Evolutionary conservation across 2,113 vertebrate species (phyloP).

Genomic region (Xiphophorus hellerii): DNA sequence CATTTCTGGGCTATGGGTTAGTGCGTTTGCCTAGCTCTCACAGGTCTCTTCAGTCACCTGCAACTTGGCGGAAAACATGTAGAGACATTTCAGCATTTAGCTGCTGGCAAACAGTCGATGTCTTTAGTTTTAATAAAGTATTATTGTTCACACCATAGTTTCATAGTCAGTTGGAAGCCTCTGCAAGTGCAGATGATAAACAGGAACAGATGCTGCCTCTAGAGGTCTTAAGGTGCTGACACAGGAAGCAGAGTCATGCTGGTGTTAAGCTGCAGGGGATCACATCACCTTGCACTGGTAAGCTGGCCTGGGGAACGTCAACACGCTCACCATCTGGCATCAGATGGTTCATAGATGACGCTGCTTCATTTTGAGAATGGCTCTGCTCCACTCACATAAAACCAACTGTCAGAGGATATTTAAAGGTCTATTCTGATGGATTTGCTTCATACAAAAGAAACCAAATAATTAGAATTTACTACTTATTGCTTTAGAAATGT

Average conservation of each 20-base stretch:
- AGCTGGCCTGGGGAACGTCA: constrained; percentile 55
- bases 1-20: constrained; percentile 45
- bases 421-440: neutral
- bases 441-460: neutral
- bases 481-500: too few relatives aligned
- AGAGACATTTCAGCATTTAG: constrained; percentile 19
- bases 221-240: constrained; percentile 50
- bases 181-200: constrained; percentile 52
- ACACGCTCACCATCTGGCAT: constrained; percentile 50
- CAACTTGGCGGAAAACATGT: constrained; percentile 14
- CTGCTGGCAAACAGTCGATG: constrained; percentile 21
- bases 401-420: neutral
- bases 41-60: constrained; percentile 25
- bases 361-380: constrained; percentile 20
- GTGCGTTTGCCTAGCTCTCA: constrained; percentile 24
- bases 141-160: neutral
- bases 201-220: constrained; percentile 62
- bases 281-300: constrained; percentile 47
- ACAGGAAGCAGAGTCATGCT: constrained; percentile 76
- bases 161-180: constrained; percentile 16
- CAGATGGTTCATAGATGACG: constrained; percentile 23
- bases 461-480: neutral
- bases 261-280: constrained; percentile 80
- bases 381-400: constrained; percentile 24
- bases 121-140: constrained; percentile 23